These are phyloP conservation scores for Neogobius melanostomus DNA, from an alignment of 2,113 vertebrate genomes.

Conservation along the genomic window DNA sequence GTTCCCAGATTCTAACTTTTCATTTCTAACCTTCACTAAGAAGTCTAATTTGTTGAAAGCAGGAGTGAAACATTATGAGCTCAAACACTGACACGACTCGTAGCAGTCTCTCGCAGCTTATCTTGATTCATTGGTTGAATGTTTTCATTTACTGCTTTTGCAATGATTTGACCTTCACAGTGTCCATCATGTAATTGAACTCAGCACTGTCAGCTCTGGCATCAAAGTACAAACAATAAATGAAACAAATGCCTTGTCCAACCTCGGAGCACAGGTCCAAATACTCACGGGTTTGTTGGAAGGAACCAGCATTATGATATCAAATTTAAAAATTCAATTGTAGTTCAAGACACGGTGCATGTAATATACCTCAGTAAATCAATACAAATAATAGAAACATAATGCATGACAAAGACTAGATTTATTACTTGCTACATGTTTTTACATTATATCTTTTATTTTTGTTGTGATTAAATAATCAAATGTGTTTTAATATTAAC, in stretches of 20 bases:
- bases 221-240: neutral
- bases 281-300: too few species aligned
- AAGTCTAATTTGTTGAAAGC: constrained; percentile 22
- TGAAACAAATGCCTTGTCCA: neutral
- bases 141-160: constrained; percentile 14
- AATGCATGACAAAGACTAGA: too few species aligned
- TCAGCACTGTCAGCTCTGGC: constrained; percentile 17
- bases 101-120: neutral
- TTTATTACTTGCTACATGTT: too few species aligned
- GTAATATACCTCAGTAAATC: neutral
- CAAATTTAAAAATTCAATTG: neutral
- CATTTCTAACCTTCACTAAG: neutral
- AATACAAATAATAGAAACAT: too few species aligned
- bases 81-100: neutral
- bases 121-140: constrained; percentile 8
- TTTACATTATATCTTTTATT: too few species aligned
- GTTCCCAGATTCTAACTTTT: too few species aligned
- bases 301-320: too few species aligned
- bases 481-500: too few species aligned
- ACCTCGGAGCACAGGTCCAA: neutral
- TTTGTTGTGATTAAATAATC: too few species aligned
- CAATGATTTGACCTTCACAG: constrained; percentile 38
- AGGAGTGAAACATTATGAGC: constrained; percentile 12
- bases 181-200: constrained; percentile 14
- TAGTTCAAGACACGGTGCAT: neutral